These are phyloP conservation scores for Lepus timidus DNA, from an alignment of 2,113 vertebrate species.

Conservation along the genomic window DNA sequence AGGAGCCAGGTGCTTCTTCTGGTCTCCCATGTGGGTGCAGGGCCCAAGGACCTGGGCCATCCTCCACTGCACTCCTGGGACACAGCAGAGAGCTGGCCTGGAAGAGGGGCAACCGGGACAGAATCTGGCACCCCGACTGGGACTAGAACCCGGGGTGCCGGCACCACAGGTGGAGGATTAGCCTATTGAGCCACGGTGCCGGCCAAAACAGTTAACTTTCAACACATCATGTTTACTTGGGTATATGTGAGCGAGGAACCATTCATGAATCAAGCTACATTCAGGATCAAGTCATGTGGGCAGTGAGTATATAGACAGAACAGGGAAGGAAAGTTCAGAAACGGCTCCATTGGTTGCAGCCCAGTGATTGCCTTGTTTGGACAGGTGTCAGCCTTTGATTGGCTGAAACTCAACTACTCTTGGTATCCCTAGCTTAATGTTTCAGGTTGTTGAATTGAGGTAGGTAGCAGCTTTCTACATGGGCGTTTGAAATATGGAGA, in stretches of 20 bases:
- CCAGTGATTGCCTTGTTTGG: neutral
- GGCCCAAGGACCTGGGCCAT: no score
- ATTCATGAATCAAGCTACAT: neutral
- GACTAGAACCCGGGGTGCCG: no score
- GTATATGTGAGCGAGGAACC: neutral
- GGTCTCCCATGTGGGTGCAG: no score
- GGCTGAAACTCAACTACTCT: neutral
- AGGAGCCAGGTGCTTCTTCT: no score
- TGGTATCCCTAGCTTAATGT: neutral
- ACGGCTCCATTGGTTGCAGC: neutral
- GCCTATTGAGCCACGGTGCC: no score
- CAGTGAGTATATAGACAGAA: neutral
- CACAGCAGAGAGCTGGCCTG: no score
- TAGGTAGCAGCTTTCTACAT: neutral
- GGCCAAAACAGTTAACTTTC: neutral
- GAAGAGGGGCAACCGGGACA: no score
- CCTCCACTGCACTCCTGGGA: no score
- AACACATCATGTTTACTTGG: neutral
- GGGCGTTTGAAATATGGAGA: neutral
- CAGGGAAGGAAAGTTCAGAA: neutral
- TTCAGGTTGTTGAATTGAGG: neutral
- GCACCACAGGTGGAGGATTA: no score
- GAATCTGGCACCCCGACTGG: no score
- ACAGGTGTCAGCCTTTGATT: neutral
- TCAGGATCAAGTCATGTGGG: neutral